Evolutionary conservation across 2,113 vertebrate species (phyloP).

Genomic region (Marmota monax): DNA sequence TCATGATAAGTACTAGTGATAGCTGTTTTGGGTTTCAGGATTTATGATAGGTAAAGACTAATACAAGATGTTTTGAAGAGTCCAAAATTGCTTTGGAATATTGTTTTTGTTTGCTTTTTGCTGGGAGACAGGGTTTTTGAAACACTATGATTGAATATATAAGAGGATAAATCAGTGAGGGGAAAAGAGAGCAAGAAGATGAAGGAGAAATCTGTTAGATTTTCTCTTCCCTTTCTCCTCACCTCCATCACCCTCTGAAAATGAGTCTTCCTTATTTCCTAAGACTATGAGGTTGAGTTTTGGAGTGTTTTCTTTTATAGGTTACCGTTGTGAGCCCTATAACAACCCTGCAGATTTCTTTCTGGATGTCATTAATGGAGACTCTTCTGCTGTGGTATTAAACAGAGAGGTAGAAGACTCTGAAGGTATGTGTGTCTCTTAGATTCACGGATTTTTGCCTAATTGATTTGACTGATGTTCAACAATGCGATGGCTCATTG

Average conservation of each 20-base stretch:
- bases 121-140: background rate
- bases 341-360: conserved; percentile 98
- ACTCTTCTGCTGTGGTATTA: conserved; percentile 86
- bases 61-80: background rate
- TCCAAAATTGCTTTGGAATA: background rate
- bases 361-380: conserved; percentile 96
- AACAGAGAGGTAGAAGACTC: conserved; percentile 55
- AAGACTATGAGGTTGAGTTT: background rate
- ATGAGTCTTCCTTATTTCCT: background rate
- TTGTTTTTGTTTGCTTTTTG: background rate
- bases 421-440: conserved; percentile 84
- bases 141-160: background rate
- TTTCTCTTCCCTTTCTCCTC: conserved; percentile 67
- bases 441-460: background rate
- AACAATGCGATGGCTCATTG: background rate
- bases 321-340: conserved; percentile 93
- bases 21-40: conserved; percentile 6
- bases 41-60: background rate
- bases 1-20: background rate
- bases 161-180: background rate
- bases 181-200: background rate
- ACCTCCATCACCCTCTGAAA: background rate
- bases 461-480: background rate
- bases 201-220: conserved; percentile 65
- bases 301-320: conserved; percentile 84